Conservation (phyloP, 2,888 invertebrate species). For the Diarsia mendica region DNA sequence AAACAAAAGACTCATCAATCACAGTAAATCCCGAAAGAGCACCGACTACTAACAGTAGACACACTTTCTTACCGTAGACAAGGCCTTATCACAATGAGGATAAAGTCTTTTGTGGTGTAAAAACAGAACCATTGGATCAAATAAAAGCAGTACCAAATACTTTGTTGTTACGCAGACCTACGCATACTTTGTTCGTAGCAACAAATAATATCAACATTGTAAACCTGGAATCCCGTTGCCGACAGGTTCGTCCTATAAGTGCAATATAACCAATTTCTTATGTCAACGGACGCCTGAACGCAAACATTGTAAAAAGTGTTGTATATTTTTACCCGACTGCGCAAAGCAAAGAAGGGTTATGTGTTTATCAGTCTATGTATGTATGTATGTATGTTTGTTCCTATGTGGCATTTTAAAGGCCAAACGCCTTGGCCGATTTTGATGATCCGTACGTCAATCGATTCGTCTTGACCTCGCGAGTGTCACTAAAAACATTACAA, state of each 20-base stretch:
- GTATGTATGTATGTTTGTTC: too few relatives aligned
- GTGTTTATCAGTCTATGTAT: too few relatives aligned
- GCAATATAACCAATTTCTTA: conserved; percentile 74
- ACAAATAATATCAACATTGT: conserved; percentile 47
- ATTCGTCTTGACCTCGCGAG: too few relatives aligned
- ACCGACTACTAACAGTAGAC: background rate
- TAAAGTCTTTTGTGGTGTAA: background rate
- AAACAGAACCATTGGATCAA: background rate
- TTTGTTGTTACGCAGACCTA: background rate
- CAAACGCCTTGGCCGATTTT: too few relatives aligned
- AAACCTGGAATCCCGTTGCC: conserved; percentile 56
- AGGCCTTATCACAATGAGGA: background rate
- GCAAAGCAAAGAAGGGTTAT: too few relatives aligned
- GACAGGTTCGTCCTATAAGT: conserved; percentile 46
- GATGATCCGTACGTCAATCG: too few relatives aligned
- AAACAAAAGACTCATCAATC: conserved; percentile 23
- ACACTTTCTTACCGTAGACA: background rate
- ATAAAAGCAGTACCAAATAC: conserved; percentile 1
- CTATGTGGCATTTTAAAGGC: too few relatives aligned
- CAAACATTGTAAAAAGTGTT: conserved; percentile 68
- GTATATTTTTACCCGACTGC: too few relatives aligned
- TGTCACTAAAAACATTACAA: too few relatives aligned
- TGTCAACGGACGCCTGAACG: conserved; percentile 69
- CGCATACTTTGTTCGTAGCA: conserved; percentile 28
- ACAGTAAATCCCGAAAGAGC: conserved; percentile 13